phyloP scores from a whole-genome alignment of 2,113 vertebrate species.

The Crotalus horridus region DNA sequence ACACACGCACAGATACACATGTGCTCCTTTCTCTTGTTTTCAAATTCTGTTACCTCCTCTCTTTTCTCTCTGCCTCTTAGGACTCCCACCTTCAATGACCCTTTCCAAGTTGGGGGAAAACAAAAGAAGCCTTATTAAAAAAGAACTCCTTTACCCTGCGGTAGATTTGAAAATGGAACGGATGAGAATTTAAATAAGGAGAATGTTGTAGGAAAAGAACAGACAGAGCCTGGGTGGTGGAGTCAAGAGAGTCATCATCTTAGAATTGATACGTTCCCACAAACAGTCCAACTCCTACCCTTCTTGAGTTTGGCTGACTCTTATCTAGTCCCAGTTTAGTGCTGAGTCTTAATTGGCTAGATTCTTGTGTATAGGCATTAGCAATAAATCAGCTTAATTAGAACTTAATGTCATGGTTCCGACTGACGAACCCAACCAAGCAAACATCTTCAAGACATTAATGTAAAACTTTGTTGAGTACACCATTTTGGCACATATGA shows the following conservation, averaged over 20 bases:
- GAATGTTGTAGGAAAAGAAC: background rate
- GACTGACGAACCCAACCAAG: too few species aligned
- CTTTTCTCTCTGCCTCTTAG: background rate
- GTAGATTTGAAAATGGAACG: background rate
- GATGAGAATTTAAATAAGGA: background rate
- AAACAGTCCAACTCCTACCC: background rate
- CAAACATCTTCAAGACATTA: too few species aligned
- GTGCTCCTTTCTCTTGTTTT: background rate
- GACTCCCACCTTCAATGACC: background rate
- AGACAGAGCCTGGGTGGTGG: background rate
- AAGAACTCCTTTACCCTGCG: background rate
- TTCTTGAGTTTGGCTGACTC: background rate
- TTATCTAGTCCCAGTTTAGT: background rate
- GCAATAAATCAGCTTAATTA: too few species aligned
- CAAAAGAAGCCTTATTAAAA: background rate
- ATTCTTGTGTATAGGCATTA: too few species aligned
- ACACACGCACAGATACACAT: background rate
- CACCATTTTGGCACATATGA: too few species aligned
- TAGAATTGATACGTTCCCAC: background rate
- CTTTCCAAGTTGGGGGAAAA: background rate
- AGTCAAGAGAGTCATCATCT: background rate
- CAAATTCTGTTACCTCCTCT: background rate
- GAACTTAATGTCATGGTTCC: too few species aligned
- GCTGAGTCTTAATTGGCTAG: background rate
- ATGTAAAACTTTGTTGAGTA: too few species aligned